Conservation (phyloP, 2,797 vertebrate genomes). For the Calcarius lapponicus region DNA sequence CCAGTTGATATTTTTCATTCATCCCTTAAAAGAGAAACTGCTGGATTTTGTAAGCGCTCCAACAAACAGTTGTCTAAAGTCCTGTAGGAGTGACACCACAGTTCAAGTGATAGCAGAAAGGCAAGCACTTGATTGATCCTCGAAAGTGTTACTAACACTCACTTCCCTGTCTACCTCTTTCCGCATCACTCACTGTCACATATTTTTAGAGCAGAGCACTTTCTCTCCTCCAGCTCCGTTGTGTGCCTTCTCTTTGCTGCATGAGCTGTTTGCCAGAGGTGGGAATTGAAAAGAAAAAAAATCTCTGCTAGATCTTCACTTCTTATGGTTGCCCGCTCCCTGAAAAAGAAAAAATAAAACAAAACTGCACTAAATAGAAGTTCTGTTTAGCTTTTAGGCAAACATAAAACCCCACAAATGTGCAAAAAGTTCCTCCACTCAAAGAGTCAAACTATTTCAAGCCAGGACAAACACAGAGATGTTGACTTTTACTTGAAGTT, state of each 20-base stretch:
- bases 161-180: not conserved
- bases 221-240: not conserved
- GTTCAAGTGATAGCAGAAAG: not conserved
- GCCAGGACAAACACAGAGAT: not conserved
- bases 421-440: not conserved
- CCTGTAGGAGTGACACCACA: not conserved
- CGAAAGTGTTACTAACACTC: not conserved
- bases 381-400: not conserved
- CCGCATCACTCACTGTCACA: not conserved
- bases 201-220: constrained; percentile 17
- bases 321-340: not conserved
- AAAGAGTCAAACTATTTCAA: not conserved
- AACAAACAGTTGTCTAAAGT: not conserved
- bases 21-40: not conserved
- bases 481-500: not conserved
- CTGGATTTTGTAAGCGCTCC: not conserved
- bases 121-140: not conserved
- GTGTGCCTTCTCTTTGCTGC: not conserved
- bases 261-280: not conserved
- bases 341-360: not conserved
- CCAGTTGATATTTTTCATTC: not conserved
- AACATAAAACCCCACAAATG: not conserved
- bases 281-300: not conserved
- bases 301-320: not conserved
- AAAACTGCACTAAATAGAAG: not conserved